Base-by-base conservation (phyloP, 2,113 vertebrate species). In the Phycodurus eques region DNA sequence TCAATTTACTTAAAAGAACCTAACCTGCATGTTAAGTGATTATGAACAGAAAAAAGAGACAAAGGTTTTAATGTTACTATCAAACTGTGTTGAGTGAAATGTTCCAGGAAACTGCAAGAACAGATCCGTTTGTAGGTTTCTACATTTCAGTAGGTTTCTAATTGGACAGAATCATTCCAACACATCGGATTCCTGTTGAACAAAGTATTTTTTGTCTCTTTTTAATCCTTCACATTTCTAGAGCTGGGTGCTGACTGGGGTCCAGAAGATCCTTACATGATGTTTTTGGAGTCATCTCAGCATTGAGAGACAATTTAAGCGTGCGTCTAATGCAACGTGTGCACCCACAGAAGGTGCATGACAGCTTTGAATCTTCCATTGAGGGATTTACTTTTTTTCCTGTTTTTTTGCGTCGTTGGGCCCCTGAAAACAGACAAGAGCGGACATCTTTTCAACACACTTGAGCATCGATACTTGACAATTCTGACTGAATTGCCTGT, bases 31-130 rank as follows among this genome's bases (percentile, higher is more conserved):
- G 14, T 22, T 3, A 19, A 17, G 49, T 15, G 17, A 15, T 15
- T 19, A 10, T n/a, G 3, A 17, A 15, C 39, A 42, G 17, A 63
- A 63, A 64, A 64, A 27, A 15, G 43, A 19, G 44, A 47, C 56
- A 80, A 83, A 79, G 31, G 31, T 88, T 91, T 91, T 87, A 91
- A 92, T 89, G 75, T 83, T 76, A 60, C 79, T 85, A 81, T 81
- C 87, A 89, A 92, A 86, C 78, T 84, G 71, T 7, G 3, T 70
- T 70, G 63, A 80, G 74, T 87, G 80, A 86, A 72, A 79, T 33
- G 78, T 87, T 86, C 83, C 76, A 85, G 78, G 83, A 84, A 83
- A 77, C 80, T 80, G 79, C 83, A 90, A 77, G 84, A 69, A 84
- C 84, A 83, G 71, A 80, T 73, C 49, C 74, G 71, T 72, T 73